phyloP scores from a whole-genome alignment of 2,113 vertebrate species.

The Tyrannus savana region DNA sequence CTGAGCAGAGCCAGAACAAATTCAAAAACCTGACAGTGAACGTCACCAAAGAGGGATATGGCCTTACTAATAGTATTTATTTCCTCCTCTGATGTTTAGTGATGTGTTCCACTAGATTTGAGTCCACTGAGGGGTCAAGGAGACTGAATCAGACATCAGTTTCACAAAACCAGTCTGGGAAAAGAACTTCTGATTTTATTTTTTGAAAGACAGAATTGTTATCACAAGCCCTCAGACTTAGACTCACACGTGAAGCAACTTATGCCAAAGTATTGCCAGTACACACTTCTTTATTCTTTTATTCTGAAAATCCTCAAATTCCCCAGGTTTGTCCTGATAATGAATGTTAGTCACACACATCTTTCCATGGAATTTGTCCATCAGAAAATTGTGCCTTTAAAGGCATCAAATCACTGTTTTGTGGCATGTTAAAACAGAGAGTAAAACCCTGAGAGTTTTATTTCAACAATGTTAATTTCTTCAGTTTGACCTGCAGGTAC shows the following conservation, averaged over 20 bases:
- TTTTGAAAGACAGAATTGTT: background rate
- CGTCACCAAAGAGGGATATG: background rate
- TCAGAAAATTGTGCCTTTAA: background rate
- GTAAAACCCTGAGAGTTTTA: background rate
- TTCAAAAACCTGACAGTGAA: background rate
- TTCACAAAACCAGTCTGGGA: background rate
- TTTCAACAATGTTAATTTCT: background rate
- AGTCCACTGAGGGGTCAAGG: background rate
- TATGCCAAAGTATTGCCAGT: background rate
- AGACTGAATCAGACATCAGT: background rate
- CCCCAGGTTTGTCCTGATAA: background rate
- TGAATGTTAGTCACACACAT: background rate
- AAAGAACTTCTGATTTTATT: background rate
- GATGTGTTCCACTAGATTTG: background rate
- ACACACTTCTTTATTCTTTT: background rate
- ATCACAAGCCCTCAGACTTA: background rate
- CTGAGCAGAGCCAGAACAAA: background rate
- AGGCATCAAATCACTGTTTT: background rate
- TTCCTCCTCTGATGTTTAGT: background rate
- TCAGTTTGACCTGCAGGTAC: constrained; percentile 21
- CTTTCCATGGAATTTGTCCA: background rate
- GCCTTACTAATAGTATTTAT: background rate
- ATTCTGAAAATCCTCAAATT: background rate
- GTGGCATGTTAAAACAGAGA: background rate
- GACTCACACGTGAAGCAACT: background rate